Percentiles rank a stretch among this genome's conserved stretches.
Conservation (phyloP, 2,797 vertebrate species). For the Natrix natrix region DNA sequence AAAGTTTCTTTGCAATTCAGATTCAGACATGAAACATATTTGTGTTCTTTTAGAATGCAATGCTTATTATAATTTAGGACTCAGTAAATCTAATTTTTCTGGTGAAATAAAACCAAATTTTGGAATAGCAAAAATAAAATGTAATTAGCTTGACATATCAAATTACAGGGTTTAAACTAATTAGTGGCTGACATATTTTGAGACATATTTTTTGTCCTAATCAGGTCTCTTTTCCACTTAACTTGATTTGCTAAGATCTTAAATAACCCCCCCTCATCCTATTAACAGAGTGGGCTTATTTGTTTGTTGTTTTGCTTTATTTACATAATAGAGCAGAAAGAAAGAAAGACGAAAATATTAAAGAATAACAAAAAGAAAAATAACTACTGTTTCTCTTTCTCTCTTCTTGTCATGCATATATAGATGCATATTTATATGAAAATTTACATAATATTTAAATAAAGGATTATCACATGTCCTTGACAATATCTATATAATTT, state of each 20-base stretch:
- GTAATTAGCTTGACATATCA: conserved; percentile 53
- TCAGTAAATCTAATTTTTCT: conserved; percentile 47
- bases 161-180: conserved; percentile 53
- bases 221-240: conserved; percentile 40
- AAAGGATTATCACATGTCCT: background rate
- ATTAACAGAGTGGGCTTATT: background rate
- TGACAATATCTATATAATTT: background rate
- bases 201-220: conserved; percentile 6
- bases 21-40: conserved; percentile 50
- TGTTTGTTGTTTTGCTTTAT: conserved; percentile 28
- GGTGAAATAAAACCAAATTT: conserved; percentile 58
- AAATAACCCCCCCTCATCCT: conserved; percentile 30
- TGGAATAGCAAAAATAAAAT: conserved; percentile 41
- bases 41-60: conserved; percentile 56
- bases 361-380: background rate
- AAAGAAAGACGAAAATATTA: background rate
- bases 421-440: background rate
- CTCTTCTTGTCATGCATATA: background rate
- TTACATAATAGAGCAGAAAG: background rate
- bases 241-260: conserved; percentile 31
- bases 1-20: conserved; percentile 49
- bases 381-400: background rate
- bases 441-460: background rate
- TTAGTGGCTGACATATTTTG: conserved; percentile 44
- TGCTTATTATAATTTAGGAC: conserved; percentile 49